A percentile compares a stretch with the other conserved stretches of the same genome.
phyloP scores from a whole-genome alignment of 2,113 vertebrate genomes.

The Pollimyrus isidori region DNA sequence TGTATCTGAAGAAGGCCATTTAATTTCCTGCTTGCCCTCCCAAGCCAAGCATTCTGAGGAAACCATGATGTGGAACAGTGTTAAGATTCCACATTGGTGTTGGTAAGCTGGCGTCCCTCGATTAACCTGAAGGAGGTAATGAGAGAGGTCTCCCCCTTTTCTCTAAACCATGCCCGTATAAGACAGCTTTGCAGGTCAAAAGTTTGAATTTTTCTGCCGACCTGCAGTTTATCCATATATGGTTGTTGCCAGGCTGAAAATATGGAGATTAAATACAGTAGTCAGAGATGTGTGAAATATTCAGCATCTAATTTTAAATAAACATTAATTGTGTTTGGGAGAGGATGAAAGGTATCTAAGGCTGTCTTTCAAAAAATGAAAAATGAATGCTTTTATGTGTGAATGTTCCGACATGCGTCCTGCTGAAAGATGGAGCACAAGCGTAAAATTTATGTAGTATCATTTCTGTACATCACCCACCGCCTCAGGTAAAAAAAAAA shows the following conservation, averaged over 20 bases:
- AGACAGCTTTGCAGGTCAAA: neutral
- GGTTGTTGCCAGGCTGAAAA: neutral
- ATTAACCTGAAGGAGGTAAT: constrained; percentile 36
- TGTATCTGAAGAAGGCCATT: constrained; percentile 40
- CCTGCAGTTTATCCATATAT: neutral
- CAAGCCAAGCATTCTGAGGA: constrained; percentile 45
- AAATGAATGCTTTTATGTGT: neutral
- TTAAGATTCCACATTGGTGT: constrained; percentile 49
- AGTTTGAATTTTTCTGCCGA: neutral
- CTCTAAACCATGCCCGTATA: neutral
- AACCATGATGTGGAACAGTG: constrained; percentile 38
- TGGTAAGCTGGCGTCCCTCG: constrained; percentile 38
- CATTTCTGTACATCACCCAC: neutral
- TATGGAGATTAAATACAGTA: constrained; percentile 15
- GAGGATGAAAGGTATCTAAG: constrained; percentile 1
- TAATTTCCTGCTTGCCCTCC: constrained; percentile 57
- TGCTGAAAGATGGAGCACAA: neutral
- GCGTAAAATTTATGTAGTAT: neutral
- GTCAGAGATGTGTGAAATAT: constrained; percentile 21
- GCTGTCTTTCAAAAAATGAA: neutral
- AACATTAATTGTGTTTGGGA: neutral
- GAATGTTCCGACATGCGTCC: neutral
- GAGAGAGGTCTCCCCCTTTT: neutral
- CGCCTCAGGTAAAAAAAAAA: neutral
- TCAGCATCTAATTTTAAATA: neutral